Evolutionary conservation across 2,888 invertebrate genomes (phyloP).

Genomic region (Bombylius discolor): DNA sequence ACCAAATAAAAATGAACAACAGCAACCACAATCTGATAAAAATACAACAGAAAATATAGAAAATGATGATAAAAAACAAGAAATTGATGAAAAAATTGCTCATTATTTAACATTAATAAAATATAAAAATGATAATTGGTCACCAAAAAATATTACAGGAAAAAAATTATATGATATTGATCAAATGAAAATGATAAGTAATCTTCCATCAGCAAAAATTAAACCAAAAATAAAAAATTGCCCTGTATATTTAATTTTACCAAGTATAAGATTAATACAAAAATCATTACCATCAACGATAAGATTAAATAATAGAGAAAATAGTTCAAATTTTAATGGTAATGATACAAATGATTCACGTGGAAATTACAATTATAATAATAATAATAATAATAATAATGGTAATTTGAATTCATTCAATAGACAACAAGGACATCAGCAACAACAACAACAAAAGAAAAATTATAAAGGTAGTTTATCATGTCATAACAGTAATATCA

Average conservation of each 20-base stretch:
- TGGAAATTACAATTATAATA: not conserved
- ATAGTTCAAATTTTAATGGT: not conserved
- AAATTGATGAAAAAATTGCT: no score
- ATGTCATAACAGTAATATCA: no score
- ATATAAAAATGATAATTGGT: slow-evolving; percentile 1
- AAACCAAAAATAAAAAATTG: not conserved
- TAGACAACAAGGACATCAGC: not conserved
- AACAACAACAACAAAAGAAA: not conserved
- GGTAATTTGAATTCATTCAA: not conserved
- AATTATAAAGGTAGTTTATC: not conserved
- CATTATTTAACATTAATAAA: not conserved
- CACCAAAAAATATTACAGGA: not conserved
- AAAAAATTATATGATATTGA: slow-evolving; percentile 1
- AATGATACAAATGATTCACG: not conserved
- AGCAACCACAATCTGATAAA: not conserved
- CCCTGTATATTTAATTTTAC: not conserved
- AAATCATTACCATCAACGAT: not conserved
- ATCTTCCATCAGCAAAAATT: not conserved
- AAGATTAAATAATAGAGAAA: not conserved
- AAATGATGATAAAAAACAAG: not conserved
- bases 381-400: not conserved
- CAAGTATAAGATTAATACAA: not conserved
- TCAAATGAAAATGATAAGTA: not conserved
- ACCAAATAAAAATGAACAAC: not conserved
- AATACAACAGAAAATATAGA: not conserved